Evolutionary conservation across 2,797 vertebrate species (phyloP).

Genomic region (Spinus pinus): DNA sequence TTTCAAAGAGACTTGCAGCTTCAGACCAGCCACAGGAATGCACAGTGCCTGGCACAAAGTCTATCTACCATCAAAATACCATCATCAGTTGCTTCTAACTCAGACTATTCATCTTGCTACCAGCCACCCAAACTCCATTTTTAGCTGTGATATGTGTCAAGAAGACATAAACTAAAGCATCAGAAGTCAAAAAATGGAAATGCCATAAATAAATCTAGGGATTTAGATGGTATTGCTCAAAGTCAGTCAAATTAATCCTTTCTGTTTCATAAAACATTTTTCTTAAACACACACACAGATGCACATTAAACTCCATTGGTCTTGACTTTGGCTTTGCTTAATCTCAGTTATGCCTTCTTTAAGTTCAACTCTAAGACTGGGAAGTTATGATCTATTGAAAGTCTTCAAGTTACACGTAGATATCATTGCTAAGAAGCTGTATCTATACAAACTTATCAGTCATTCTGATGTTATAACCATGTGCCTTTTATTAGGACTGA

Average conservation of each 20-base stretch:
- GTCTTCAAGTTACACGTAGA: neutral
- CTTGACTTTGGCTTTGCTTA: neutral
- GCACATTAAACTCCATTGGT: neutral
- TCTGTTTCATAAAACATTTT: neutral
- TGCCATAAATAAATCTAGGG: neutral
- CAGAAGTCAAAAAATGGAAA: neutral
- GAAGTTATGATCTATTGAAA: neutral
- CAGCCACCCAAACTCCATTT: neutral
- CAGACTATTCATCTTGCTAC: neutral
- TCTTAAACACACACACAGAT: neutral
- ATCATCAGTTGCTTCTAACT: neutral
- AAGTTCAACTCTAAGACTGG: fast-evolving
- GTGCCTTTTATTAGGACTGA: neutral
- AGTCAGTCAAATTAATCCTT: neutral
- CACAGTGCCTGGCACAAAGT: neutral
- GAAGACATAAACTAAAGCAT: neutral
- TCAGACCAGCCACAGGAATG: neutral
- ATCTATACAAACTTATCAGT: neutral
- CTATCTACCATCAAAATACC: neutral
- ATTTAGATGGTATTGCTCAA: neutral
- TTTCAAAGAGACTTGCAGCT: neutral
- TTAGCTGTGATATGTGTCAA: neutral
- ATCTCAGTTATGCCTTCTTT: neutral
- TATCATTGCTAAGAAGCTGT: neutral
- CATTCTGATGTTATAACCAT: neutral